Percentiles rank a stretch among this genome's conserved stretches.
These are phyloP conservation scores for Bos taurus DNA, from an alignment of 2,113 vertebrate species.

Conservation along the genomic window ARS-UCD2.0 NC_037337.1:5824501-5825000, in stretches of 20 bases:
- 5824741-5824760: neutral
- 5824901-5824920: too few relatives aligned
- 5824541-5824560: neutral
- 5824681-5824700: neutral
- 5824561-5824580: neutral
- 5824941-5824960: neutral
- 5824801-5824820: neutral
- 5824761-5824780: fast-evolving
- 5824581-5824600: neutral
- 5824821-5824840: neutral
- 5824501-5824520: neutral
- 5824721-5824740: neutral
- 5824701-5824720: neutral
- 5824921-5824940: too few relatives aligned
- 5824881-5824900: too few relatives aligned
- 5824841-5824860: neutral
- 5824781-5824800: neutral
- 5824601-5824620: neutral
- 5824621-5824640: neutral
- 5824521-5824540: neutral
- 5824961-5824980: neutral
- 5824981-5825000: neutral
- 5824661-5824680: neutral
- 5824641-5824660: neutral
- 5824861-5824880: neutral